Evolutionary conservation across 2,797 vertebrate genomes (phyloP).

Genomic region (Heterohyrax brucei): DNA sequence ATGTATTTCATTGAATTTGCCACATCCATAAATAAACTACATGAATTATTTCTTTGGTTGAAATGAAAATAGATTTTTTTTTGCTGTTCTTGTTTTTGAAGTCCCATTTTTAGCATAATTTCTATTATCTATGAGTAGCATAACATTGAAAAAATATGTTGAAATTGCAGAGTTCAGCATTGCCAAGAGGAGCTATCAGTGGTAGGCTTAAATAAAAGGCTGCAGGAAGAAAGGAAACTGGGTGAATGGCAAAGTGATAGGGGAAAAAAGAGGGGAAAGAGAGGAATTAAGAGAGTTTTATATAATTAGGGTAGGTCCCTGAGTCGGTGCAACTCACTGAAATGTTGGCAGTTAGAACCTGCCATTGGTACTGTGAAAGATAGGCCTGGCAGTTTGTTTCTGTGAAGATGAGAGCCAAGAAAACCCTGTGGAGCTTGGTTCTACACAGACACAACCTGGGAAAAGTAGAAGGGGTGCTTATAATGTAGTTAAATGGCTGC

Average conservation of each 20-base stretch:
- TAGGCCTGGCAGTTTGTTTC: background rate
- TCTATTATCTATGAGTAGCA: background rate
- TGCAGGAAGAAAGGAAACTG: background rate
- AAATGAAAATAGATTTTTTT: conserved; percentile 20
- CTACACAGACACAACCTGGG: background rate
- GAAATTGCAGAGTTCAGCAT: background rate
- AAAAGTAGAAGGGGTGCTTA: background rate
- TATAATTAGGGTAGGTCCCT: background rate
- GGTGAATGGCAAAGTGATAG: background rate
- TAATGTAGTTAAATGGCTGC: background rate
- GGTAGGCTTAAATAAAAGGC: background rate
- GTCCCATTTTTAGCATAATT: conserved; percentile 8
- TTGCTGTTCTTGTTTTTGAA: conserved; percentile 40
- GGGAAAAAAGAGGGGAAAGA: too few species aligned
- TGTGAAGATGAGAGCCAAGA: background rate
- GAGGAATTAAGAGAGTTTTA: background rate
- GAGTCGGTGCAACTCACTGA: background rate
- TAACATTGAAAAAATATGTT: background rate
- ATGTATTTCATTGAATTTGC: conserved; percentile 54
- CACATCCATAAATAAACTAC: conserved; percentile 40
- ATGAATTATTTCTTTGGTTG: conserved; percentile 34
- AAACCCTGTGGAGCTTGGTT: background rate
- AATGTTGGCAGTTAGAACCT: background rate
- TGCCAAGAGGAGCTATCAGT: background rate
- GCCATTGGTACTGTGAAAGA: background rate